Conservation (phyloP, 1,140 invertebrate species). For the Scaptomyza hsui region DNA sequence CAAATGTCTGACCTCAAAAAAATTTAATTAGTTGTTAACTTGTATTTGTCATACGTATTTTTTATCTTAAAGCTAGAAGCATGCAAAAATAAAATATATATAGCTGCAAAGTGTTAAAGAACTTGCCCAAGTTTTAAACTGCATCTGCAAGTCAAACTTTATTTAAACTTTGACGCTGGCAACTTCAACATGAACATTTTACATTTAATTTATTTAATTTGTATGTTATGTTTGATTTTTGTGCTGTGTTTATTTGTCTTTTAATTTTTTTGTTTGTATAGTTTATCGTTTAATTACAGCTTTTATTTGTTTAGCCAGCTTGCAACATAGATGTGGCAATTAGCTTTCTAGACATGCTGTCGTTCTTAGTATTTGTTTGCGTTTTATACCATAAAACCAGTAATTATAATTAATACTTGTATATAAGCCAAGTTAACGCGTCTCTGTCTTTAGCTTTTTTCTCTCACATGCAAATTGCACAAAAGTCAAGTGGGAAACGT, state of each 20-base stretch:
- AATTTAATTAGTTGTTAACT: conserved; percentile 39
- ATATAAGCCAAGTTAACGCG: conserved; percentile 22
- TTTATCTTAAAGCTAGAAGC: neutral
- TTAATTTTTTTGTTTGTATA: conserved; percentile 10
- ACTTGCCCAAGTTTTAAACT: conserved; percentile 18
- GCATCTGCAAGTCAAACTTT: conserved; percentile 5
- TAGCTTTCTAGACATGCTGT: conserved; percentile 6
- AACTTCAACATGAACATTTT: neutral
- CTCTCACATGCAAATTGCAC: conserved; percentile 43
- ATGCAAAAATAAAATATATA: conserved; percentile 8
- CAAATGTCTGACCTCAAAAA: conserved; percentile 42
- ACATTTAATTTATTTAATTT: conserved; percentile 8
- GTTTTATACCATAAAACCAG: neutral
- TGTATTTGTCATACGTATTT: conserved; percentile 1
- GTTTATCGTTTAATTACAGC: conserved; percentile 26
- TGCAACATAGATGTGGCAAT: conserved; percentile 19
- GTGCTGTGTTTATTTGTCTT: neutral
- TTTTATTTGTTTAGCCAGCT: conserved; percentile 13
- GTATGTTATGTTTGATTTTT: conserved; percentile 1
- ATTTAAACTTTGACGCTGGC: conserved; percentile 27
- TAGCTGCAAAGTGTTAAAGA: conserved; percentile 27
- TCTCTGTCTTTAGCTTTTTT: conserved; percentile 11
- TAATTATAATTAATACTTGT: conserved; percentile 1
- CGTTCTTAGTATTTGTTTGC: neutral
- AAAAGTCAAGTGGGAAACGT: conserved; percentile 42